These are phyloP conservation scores for Takifugu rubripes DNA, from an alignment of 2,797 vertebrate genomes.

Conservation along the genomic window DNA sequence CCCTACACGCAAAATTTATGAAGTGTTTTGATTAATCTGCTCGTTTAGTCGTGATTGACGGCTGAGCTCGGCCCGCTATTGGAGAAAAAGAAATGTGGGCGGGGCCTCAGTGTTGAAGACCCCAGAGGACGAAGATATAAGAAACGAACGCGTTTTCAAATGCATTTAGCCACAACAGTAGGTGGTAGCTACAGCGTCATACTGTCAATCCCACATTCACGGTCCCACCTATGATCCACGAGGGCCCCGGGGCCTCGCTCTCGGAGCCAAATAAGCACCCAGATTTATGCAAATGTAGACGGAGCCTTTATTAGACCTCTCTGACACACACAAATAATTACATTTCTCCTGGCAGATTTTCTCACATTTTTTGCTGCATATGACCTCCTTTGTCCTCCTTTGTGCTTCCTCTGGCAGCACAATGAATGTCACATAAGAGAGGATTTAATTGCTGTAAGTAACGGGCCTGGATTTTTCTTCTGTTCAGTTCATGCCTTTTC, in stretches of 20 bases:
- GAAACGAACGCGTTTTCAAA: conserved; percentile 55
- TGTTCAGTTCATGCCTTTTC: no score
- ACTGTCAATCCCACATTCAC: conserved; percentile 9
- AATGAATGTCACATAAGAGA: background rate
- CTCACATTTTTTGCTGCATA: background rate
- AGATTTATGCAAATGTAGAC: conserved; percentile 73
- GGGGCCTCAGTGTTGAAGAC: no score
- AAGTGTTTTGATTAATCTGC: no score
- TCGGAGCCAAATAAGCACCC: conserved; percentile 59
- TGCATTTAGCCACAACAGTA: conserved; percentile 52
- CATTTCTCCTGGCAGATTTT: background rate
- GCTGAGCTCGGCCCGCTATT: no score
- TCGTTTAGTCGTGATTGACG: no score
- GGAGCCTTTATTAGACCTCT: conserved; percentile 50
- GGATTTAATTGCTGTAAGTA: no score
- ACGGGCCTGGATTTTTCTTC: no score
- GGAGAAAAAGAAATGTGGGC: no score
- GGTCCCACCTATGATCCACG: conserved; percentile 48
- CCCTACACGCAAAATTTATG: no score
- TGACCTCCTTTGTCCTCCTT: background rate
- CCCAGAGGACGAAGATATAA: background rate
- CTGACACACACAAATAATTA: conserved; percentile 9
- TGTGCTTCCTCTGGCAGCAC: background rate
- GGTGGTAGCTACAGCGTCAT: conserved; percentile 20
- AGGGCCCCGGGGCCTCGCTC: conserved; percentile 62